Conservation (phyloP, 2,113 vertebrate species). For the Sprattus sprattus region DNA sequence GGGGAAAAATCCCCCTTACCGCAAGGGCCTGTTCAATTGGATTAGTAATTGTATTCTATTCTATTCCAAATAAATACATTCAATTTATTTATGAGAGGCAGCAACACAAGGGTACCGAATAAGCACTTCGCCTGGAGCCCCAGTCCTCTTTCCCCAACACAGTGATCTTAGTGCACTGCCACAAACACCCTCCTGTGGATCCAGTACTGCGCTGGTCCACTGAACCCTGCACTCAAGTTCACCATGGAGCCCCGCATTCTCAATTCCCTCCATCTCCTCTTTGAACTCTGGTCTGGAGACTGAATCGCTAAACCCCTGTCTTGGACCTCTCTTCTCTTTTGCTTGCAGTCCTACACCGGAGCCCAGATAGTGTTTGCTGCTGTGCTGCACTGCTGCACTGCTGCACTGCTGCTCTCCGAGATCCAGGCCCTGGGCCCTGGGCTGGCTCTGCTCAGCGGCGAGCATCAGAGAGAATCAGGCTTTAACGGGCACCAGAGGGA, state of each 20-base stretch:
- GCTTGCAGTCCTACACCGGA: not conserved
- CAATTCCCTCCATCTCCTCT: not conserved
- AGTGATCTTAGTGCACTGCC: not conserved
- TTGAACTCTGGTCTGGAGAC: not conserved
- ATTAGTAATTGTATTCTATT: not conserved
- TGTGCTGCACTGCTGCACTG: not conserved
- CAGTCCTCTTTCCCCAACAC: not conserved
- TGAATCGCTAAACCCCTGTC: not conserved
- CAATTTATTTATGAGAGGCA: not conserved
- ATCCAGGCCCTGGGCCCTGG: not conserved
- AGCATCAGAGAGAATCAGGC: slow-evolving; percentile 25
- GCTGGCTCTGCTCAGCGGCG: slow-evolving; percentile 47
- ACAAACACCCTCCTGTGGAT: not conserved
- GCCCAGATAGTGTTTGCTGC: not conserved
- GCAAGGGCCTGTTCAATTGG: too few species aligned
- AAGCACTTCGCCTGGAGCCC: not conserved
- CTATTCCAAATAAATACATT: not conserved
- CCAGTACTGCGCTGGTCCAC: not conserved
- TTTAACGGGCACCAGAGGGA: slow-evolving; percentile 4
- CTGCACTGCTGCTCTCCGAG: not conserved
- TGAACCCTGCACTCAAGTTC: not conserved
- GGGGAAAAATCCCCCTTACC: too few species aligned
- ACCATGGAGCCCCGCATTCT: not conserved
- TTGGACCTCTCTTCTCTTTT: not conserved
- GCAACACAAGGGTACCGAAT: not conserved